A percentile compares a stretch with the other conserved stretches of the same genome.
These are phyloP conservation scores for Knipowitschia caucasica DNA, from an alignment of 2,797 vertebrate genomes.

Conservation along the genomic window DNA sequence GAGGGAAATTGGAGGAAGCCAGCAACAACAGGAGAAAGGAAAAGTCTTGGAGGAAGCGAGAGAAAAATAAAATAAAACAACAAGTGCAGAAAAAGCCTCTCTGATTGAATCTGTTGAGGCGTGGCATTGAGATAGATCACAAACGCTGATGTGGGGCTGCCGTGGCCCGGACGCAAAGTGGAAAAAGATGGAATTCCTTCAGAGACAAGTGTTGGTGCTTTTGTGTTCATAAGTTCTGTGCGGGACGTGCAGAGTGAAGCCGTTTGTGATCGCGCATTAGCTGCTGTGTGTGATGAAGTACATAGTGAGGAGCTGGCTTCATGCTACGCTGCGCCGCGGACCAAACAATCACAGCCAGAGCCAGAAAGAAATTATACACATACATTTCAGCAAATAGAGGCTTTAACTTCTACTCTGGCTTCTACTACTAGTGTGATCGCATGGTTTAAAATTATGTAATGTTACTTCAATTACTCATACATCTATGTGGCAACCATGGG, in stretches of 20 bases:
- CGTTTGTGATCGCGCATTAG: constrained; percentile 66
- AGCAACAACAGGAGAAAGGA: constrained; percentile 32
- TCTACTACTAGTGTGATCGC: not conserved
- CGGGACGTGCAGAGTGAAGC: constrained; percentile 41
- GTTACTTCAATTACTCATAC: too few relatives aligned
- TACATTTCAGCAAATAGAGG: constrained; percentile 20
- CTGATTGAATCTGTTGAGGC: constrained; percentile 80
- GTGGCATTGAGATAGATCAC: constrained; percentile 75
- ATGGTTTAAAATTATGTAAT: too few relatives aligned
- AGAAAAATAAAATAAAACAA: constrained; percentile 59
- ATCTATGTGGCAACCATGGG: too few relatives aligned
- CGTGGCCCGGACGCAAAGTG: constrained; percentile 45
- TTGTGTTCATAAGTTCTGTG: constrained; percentile 9
- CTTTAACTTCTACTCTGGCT: constrained; percentile 6
- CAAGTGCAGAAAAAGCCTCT: constrained; percentile 56
- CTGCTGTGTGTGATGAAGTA: constrained; percentile 71
- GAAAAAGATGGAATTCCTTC: constrained; percentile 53
- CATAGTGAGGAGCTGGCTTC: constrained; percentile 57
- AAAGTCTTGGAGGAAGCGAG: constrained; percentile 11
- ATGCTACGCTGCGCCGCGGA: constrained; percentile 47
- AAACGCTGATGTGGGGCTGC: constrained; percentile 39
- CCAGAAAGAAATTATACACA: constrained; percentile 26
- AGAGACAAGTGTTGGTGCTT: constrained; percentile 33
- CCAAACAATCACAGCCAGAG: constrained; percentile 47
- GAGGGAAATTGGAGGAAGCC: constrained; percentile 23